These are phyloP conservation scores for Monopis laevigella DNA, from an alignment of 2,888 invertebrate species.

Conservation along the genomic window DNA sequence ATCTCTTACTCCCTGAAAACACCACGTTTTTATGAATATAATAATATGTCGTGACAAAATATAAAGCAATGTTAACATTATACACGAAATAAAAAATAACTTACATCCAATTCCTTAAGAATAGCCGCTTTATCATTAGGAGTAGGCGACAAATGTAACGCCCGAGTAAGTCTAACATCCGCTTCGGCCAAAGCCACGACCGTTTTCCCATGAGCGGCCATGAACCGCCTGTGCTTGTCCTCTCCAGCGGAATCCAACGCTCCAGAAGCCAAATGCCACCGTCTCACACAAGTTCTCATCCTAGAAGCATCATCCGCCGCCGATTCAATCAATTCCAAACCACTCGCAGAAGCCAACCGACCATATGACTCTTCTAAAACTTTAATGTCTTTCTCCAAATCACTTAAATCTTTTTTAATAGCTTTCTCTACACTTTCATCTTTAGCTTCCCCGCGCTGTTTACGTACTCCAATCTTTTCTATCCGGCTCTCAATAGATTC, in stretches of 20 bases:
- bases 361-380: slow-evolving; percentile 76
- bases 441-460: slow-evolving; percentile 47
- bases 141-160: slow-evolving; percentile 69
- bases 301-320: slow-evolving; percentile 74
- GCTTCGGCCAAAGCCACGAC: slow-evolving; percentile 76
- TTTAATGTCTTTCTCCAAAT: slow-evolving; percentile 70
- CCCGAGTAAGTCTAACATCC: slow-evolving; percentile 76
- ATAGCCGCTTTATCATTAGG: slow-evolving; percentile 49
- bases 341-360: slow-evolving; percentile 72
- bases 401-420: slow-evolving; percentile 66
- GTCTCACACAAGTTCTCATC: slow-evolving; percentile 69
- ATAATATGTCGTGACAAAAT: no score
- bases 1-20: slow-evolving; percentile 32
- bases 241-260: slow-evolving; percentile 68
- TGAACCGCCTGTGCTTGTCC: slow-evolving; percentile 73
- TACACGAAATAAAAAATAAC: no score
- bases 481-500: slow-evolving; percentile 68
- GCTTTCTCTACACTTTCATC: slow-evolving; percentile 69
- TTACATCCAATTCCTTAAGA: slow-evolving; percentile 56
- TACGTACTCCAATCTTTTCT: slow-evolving; percentile 55
- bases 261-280: slow-evolving; percentile 72
- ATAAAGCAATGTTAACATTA: no score
- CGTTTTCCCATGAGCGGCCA: slow-evolving; percentile 75
- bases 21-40: no score
- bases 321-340: slow-evolving; percentile 70